These are phyloP conservation scores for Euplexia lucipara DNA, from an alignment of 2,888 invertebrate species.

Conservation along the genomic window DNA sequence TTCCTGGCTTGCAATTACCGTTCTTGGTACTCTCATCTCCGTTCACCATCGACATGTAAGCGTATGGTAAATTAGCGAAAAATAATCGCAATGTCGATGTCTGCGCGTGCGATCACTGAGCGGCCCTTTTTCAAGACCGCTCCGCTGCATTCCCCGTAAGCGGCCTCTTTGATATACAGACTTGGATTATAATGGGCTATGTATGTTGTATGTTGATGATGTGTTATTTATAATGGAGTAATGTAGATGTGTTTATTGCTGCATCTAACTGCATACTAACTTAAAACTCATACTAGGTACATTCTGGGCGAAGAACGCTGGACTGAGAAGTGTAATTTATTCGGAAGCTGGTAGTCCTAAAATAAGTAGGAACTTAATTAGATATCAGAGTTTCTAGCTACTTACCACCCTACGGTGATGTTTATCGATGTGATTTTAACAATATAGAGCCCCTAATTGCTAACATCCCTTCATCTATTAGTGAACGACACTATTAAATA, in stretches of 20 bases:
- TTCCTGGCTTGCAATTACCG: constrained; percentile 53
- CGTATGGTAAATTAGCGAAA: constrained; percentile 86
- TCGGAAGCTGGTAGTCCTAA: too few relatives aligned
- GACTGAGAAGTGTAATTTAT: too few relatives aligned
- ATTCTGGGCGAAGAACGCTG: not conserved
- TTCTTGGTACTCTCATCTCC: constrained; percentile 66
- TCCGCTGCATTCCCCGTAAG: constrained; percentile 61
- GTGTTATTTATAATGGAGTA: constrained; percentile 42
- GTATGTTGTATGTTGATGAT: constrained; percentile 48
- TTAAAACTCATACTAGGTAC: constrained; percentile 15
- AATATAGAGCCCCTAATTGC: not conserved
- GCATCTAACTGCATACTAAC: constrained; percentile 33
- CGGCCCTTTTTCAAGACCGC: constrained; percentile 63
- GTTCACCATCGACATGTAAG: constrained; percentile 71
- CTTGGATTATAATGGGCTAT: constrained; percentile 50
- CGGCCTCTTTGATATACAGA: constrained; percentile 58
- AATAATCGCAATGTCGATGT: constrained; percentile 74
- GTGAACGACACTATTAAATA: too few relatives aligned
- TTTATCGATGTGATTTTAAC: not conserved
- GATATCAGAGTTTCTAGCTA: too few relatives aligned
- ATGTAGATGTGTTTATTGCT: constrained; percentile 38
- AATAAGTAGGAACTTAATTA: too few relatives aligned
- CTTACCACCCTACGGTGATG: not conserved
- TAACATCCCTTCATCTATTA: not conserved
- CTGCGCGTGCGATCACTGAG: constrained; percentile 59